Conservation (phyloP, 2,888 invertebrate species). For the Graphium colonna region DNA sequence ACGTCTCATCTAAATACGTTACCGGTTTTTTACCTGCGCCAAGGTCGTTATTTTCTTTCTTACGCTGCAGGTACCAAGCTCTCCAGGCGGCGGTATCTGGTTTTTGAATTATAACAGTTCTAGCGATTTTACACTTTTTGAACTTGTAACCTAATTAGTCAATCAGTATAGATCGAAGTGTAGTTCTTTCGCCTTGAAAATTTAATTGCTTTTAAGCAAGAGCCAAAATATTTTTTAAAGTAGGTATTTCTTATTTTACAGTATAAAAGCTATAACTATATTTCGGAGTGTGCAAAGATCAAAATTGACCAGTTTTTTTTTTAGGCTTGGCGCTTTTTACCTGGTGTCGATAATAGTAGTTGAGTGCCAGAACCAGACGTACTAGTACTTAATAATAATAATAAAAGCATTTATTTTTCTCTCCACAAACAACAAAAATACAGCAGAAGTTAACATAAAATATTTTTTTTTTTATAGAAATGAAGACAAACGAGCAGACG, state of each 20-base stretch:
- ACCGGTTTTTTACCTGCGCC: constrained; percentile 33
- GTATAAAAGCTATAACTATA: constrained; percentile 27
- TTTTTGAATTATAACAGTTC: constrained; percentile 27
- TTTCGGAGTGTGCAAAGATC: neutral
- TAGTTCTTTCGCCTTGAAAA: constrained; percentile 27
- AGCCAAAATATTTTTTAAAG: constrained; percentile 29
- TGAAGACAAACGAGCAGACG: too few relatives aligned
- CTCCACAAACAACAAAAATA: too few relatives aligned
- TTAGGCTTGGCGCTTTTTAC: neutral
- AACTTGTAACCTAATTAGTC: constrained; percentile 27
- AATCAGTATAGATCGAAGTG: constrained; percentile 25
- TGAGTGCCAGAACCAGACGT: too few relatives aligned
- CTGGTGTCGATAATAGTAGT: too few relatives aligned
- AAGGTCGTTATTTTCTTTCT: constrained; percentile 30
- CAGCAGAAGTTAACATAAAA: too few relatives aligned
- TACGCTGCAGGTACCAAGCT: constrained; percentile 31
- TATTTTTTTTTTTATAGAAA: too few relatives aligned
- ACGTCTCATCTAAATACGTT: constrained; percentile 28
- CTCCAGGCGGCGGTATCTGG: constrained; percentile 34
- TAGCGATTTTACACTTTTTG: constrained; percentile 27
- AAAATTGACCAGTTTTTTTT: constrained; percentile 9
- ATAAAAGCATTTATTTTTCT: too few relatives aligned
- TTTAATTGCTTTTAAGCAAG: constrained; percentile 27
- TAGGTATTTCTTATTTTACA: constrained; percentile 30
- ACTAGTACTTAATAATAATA: too few relatives aligned